A percentile compares a stretch with the other conserved stretches of the same genome.
Conservation (phyloP, 2,113 vertebrate genomes). For the Atherinomorus stipes region DNA sequence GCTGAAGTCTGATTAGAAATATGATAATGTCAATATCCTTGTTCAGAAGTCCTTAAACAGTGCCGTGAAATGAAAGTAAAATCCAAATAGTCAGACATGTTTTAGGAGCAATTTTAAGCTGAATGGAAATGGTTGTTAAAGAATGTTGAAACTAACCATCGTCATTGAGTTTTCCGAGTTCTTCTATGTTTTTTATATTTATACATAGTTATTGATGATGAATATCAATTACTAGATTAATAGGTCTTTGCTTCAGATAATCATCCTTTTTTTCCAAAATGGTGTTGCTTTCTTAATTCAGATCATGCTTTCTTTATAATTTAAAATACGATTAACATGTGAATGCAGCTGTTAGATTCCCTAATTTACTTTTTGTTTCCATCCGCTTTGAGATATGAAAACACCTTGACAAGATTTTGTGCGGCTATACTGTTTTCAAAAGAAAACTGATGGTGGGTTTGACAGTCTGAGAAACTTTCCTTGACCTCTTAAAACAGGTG, state of each 20-base stretch:
- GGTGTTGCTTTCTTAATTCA: too few relatives aligned
- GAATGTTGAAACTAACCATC: not conserved
- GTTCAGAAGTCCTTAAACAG: constrained; percentile 46
- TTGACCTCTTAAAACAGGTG: not conserved
- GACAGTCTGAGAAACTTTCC: not conserved
- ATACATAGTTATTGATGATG: not conserved
- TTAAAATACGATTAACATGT: too few relatives aligned
- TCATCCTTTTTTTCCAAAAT: too few relatives aligned
- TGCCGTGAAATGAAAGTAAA: constrained; percentile 33
- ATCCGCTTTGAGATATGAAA: too few relatives aligned
- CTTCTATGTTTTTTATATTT: not conserved
- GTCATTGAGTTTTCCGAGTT: not conserved
- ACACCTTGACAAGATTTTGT: too few relatives aligned
- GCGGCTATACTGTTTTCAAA: too few relatives aligned
- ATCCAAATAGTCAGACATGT: constrained; percentile 7
- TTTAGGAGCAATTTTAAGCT: not conserved
- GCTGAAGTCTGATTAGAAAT: constrained; percentile 81
- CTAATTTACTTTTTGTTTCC: too few relatives aligned
- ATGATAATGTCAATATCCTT: constrained; percentile 75
- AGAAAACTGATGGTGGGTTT: not conserved
- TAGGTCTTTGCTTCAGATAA: too few relatives aligned
- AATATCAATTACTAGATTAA: too few relatives aligned
- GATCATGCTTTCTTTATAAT: too few relatives aligned
- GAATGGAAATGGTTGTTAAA: not conserved
- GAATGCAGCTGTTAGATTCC: too few relatives aligned